phyloP scores from a whole-genome alignment of 2,888 invertebrate genomes.

The Cataglyphis altisquamis region DNA sequence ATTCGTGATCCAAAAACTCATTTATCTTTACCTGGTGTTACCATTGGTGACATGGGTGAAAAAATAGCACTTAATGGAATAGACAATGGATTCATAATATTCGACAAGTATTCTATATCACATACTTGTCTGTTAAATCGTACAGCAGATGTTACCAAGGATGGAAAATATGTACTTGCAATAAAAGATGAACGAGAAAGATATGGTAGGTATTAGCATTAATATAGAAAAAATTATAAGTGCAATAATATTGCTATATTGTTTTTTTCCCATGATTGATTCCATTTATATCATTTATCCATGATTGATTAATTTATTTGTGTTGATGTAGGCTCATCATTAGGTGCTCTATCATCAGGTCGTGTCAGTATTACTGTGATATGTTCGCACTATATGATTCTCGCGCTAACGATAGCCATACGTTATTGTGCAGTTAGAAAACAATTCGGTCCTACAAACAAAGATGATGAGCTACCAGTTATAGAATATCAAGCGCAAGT shows the following conservation, averaged over 20 bases:
- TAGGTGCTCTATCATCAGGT: slow-evolving; percentile 94
- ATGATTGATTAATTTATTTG: not conserved
- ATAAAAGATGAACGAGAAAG: slow-evolving; percentile 94
- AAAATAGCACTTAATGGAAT: slow-evolving; percentile 96
- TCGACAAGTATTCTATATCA: slow-evolving; percentile 93
- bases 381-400: slow-evolving; percentile 89
- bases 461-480: slow-evolving; percentile 92
- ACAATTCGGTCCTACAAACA: slow-evolving; percentile 93
- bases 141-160: slow-evolving; percentile 94
- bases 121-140: slow-evolving; percentile 93
- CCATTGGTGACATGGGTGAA: slow-evolving; percentile 96
- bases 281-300: not conserved
- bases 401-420: slow-evolving; percentile 94
- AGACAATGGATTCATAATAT: slow-evolving; percentile 96
- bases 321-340: slow-evolving; percentile 87
- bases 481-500: slow-evolving; percentile 97
- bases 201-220: slow-evolving; percentile 88
- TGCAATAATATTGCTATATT: not conserved
- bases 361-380: slow-evolving; percentile 91
- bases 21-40: slow-evolving; percentile 92
- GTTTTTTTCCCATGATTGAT: not conserved
- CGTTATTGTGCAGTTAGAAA: slow-evolving; percentile 94
- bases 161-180: slow-evolving; percentile 93
- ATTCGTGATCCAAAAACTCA: slow-evolving; percentile 92
- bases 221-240: not conserved